Evolutionary conservation across 2,113 vertebrate genomes (phyloP), one percentile per base, ranked within the genome.

Genomic region (Camelus dromedarius): DNA sequence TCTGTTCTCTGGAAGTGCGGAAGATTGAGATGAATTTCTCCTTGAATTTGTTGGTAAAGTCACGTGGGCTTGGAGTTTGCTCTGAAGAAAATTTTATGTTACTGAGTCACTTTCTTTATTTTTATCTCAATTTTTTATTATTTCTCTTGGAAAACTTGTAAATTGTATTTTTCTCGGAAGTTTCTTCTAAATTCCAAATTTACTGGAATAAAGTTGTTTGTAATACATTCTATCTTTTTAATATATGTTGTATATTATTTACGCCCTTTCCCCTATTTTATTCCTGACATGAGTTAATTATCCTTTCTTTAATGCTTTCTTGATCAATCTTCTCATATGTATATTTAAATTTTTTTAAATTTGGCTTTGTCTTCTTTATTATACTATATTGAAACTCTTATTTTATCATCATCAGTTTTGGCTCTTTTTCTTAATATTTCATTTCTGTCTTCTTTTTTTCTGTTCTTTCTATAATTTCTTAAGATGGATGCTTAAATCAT

Each of bases 131-230:
- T 70, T 35, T 1, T 66, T 35, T 4, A 35, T 56, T 42, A 30
- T 20, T 35, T 89, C 4, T 50, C 89, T 38, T 67, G 22, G 30
- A 30, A 67, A 80, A 60, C 85, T 13, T 83, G 2, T 89, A 83
- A 91, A 20, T 80, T 85, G 4, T 75, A 69, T 46, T 69, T 96
- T 85, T 91, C 30, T 89, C 69, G 19, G 4, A 80, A 66, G 30
- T 54, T 95, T 87, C 50, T 85, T 76, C 24, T 35, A 19, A 84
- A 95, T 62, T 91, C 52, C n/a, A 83, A 60, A 76, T 91, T 84
- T 83, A 70, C 24, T 70, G 32, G 22, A 38, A 91, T 86, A 89
- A 93, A 69, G 4, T 62, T 70, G 5, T 86, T 90, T 72, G 70
- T 67, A 93, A 86, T 1, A 87, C 62, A 30, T 0, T 42, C 1